Base-by-base conservation (phyloP, 2,797 vertebrate species). In the Mycteria americana region DNA sequence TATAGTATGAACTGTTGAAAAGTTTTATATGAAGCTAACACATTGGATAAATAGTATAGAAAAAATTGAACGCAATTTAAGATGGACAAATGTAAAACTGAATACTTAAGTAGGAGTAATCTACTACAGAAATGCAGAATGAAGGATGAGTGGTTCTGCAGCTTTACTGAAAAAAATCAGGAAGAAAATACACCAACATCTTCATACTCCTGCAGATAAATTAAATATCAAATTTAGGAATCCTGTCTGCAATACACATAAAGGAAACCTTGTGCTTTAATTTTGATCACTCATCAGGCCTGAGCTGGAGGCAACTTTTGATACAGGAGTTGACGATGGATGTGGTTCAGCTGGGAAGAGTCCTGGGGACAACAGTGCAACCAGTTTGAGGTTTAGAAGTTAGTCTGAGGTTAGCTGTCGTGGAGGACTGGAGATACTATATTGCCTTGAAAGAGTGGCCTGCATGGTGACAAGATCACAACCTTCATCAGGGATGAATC, bases 291-390 rank as follows among this genome's bases (percentile, higher is more conserved):
- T 75, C 19, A 33, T 48, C 4, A 48, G 53, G 2, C 13, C 37
- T 54, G 53, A 85, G 54, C 10, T 87, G 59, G 45, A 81, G 64
- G 46, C 33, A 48, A 8, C 3, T 76, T 83, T 86, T 0, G 0
- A 9, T 59, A n/a, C 2, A 3, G 11, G 41, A 41, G 28, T 74
- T 78, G 10, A 33, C 0, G 0, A 62, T 7, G 12, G 18, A 41
- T 39, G 31, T 84, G 7, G 4, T 45, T 93, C 50, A 31, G 3
- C 6, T 78, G 65, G 25, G 45, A 90, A 31, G 16, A 64, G 18
- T 53, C 23, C 25, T 50, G 45, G 16, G 23, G 17, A 48, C 30
- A 75, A 9, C 6, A 35, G 4, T 30, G 37, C 51, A 59, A 64
- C 31, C 21, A n/a, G 11, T 39, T 7, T 73, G 41, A 73, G 16